phyloP scores from a whole-genome alignment of 2,797 vertebrate genomes.

The Bovichtus variegatus region DNA sequence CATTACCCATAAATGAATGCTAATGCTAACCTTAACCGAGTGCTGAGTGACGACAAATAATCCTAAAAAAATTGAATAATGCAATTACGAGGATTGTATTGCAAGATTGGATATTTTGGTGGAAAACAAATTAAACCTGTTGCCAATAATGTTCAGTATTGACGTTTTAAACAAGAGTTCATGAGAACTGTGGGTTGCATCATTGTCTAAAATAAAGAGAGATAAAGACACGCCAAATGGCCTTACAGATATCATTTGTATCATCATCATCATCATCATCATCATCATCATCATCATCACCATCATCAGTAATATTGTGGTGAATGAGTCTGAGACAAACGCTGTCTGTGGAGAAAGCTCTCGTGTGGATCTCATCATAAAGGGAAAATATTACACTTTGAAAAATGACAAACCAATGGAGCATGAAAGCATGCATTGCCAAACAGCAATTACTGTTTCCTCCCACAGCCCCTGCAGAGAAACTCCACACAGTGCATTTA shows the following conservation, averaged over 20 bases:
- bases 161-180: background rate
- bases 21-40: background rate
- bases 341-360: constrained; percentile 57
- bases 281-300: constrained; percentile 26
- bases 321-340: constrained; percentile 59
- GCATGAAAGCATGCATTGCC: constrained; percentile 76
- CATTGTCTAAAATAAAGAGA: background rate
- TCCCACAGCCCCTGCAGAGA: constrained; percentile 65
- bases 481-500: constrained; percentile 52
- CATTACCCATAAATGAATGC: too few relatives aligned
- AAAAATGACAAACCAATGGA: constrained; percentile 79
- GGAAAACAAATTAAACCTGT: background rate
- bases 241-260: constrained; percentile 32
- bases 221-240: constrained; percentile 8
- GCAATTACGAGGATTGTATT: background rate
- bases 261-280: background rate
- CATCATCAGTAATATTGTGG: constrained; percentile 45
- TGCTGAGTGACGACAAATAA: background rate
- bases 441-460: constrained; percentile 75
- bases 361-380: constrained; percentile 72
- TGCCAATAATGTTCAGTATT: background rate
- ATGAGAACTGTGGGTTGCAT: background rate
- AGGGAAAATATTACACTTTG: constrained; percentile 71
- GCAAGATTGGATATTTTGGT: background rate
- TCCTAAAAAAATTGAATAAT: background rate